phyloP scores from a whole-genome alignment of 2,888 invertebrate species.

The Antheraea assamensis region DNA sequence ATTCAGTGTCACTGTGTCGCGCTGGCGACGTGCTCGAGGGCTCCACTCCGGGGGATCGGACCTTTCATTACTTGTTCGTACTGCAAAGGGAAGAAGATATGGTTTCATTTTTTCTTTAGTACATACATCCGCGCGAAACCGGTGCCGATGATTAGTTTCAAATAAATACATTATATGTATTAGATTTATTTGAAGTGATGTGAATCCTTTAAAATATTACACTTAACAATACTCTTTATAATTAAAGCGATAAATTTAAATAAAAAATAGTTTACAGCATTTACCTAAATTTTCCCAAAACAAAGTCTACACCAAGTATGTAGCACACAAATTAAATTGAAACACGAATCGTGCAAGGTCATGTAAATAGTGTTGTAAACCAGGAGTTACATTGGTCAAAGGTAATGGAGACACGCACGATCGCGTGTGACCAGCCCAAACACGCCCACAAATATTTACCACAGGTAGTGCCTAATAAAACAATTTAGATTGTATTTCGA shows the following conservation, averaged over 20 bases:
- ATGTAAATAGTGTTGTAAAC: constrained; percentile 8
- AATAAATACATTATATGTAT: neutral
- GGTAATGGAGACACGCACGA: constrained; percentile 5
- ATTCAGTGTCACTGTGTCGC: too few species aligned
- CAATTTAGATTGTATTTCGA: constrained; percentile 16
- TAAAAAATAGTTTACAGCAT: neutral
- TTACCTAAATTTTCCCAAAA: neutral
- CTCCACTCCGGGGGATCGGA: too few species aligned
- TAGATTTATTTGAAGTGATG: neutral
- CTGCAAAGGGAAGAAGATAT: neutral
- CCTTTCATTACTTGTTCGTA: too few species aligned
- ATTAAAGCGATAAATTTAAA: neutral
- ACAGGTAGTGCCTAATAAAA: neutral
- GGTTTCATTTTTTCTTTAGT: too few species aligned
- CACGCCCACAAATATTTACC: constrained; percentile 18
- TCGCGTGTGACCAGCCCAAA: constrained; percentile 16
- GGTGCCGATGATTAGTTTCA: neutral
- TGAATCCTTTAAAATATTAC: neutral
- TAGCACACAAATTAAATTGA: neutral
- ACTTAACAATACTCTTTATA: neutral
- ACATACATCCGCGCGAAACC: neutral
- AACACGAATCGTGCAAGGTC: constrained; percentile 3
- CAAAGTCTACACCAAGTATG: neutral
- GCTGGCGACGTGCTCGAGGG: too few species aligned
- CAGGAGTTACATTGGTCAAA: neutral